Percentiles rank a stretch among this genome's conserved stretches.
These are phyloP conservation scores for Pachyuromys duprasi DNA, from an alignment of 2,797 vertebrate species.

Conservation along the genomic window DNA sequence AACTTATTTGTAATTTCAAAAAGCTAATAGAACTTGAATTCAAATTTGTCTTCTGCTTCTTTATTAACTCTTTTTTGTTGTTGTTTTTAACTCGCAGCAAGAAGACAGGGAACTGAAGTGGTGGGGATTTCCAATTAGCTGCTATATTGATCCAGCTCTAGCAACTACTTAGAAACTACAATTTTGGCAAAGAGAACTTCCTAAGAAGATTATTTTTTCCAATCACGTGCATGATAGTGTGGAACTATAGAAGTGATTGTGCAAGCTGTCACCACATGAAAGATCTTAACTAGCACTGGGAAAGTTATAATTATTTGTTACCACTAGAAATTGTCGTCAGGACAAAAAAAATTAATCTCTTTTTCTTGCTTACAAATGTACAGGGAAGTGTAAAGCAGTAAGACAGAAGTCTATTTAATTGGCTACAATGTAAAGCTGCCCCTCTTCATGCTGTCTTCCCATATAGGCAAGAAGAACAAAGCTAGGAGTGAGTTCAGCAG, in stretches of 20 bases:
- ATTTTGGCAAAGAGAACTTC: neutral
- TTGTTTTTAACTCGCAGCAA: neutral
- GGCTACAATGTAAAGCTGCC: too few species aligned
- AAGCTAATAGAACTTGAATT: conserved; percentile 29
- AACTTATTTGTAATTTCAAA: conserved; percentile 13
- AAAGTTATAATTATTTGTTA: neutral
- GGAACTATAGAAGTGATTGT: neutral
- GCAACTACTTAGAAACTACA: neutral
- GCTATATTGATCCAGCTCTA: neutral
- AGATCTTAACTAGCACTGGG: neutral
- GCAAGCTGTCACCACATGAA: neutral
- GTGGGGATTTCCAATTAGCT: neutral
- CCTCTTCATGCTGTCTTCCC: neutral
- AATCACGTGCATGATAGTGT: neutral
- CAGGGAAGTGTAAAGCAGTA: neutral
- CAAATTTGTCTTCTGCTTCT: neutral
- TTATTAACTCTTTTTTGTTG: neutral
- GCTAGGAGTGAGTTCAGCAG: neutral
- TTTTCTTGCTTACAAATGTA: neutral
- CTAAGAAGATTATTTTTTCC: neutral
- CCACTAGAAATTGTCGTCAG: neutral
- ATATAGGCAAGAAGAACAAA: neutral
- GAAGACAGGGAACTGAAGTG: neutral
- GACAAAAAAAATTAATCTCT: neutral
- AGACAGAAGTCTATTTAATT: neutral